phyloP scores from a whole-genome alignment of 2,113 vertebrate species.

The Caracal caracal region DNA sequence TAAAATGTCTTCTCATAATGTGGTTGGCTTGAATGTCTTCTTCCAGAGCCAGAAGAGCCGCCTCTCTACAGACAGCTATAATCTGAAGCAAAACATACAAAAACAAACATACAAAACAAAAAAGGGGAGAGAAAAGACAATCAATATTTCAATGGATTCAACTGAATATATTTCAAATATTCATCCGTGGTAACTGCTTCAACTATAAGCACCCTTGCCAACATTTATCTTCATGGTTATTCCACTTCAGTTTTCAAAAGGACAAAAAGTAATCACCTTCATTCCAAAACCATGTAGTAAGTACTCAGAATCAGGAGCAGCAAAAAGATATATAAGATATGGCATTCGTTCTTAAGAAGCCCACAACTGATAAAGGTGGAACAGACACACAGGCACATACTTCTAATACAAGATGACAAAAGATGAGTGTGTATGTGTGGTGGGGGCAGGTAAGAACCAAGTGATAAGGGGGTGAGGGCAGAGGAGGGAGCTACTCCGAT shows the following conservation, averaged over 20 bases:
- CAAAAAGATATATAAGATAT: neutral
- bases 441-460: neutral
- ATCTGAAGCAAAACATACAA: slow-evolving; percentile 89
- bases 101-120: neutral
- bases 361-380: neutral
- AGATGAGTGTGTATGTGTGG: neutral
- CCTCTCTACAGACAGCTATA: slow-evolving; percentile 95
- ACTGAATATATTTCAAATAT: neutral
- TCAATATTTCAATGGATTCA: neutral
- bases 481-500: neutral
- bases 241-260: neutral
- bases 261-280: neutral
- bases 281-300: neutral
- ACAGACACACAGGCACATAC: fast-evolving
- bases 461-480: neutral
- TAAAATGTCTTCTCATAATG: slow-evolving; percentile 89
- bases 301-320: neutral
- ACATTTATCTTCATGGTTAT: neutral
- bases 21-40: slow-evolving; percentile 91
- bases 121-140: neutral
- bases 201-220: neutral
- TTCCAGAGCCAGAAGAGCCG: slow-evolving; percentile 94
- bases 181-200: neutral
- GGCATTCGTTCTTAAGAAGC: neutral
- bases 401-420: neutral